Percentiles rank a stretch among this genome's conserved stretches.
These are phyloP conservation scores for Elaphurus davidianus DNA, from an alignment of 2,113 vertebrate species.

Conservation along the genomic window DNA sequence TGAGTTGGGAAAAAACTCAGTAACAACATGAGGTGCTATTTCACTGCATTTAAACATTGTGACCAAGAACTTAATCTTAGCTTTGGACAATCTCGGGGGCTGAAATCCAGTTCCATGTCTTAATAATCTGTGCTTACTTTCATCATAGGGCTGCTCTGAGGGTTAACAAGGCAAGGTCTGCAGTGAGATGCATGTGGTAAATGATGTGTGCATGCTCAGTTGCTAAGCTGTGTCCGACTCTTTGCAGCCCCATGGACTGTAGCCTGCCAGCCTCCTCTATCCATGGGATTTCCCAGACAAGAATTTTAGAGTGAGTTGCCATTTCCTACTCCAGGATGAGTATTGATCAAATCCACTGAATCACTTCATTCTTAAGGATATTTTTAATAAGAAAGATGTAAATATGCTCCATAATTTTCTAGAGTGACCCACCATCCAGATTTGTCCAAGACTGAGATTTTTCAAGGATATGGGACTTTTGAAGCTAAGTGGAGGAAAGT, in stretches of 20 bases:
- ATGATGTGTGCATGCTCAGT: neutral
- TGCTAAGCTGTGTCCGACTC: neutral
- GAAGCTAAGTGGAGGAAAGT: neutral
- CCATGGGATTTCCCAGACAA: neutral
- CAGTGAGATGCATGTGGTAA: too few relatives aligned
- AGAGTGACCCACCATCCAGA: neutral
- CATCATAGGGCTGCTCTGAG: neutral
- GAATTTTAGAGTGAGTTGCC: neutral
- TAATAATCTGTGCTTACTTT: neutral
- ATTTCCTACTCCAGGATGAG: neutral
- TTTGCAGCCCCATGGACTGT: neutral
- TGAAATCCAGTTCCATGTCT: neutral
- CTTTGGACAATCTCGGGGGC: neutral
- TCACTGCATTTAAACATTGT: neutral
- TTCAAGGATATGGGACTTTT: neutral
- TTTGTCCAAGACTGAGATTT: neutral
- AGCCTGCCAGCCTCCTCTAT: neutral
- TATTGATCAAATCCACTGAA: neutral
- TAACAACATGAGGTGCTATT: neutral
- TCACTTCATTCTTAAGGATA: neutral
- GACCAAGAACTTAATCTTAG: neutral
- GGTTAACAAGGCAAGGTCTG: neutral
- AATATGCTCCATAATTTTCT: neutral
- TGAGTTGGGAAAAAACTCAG: conserved; percentile 21
- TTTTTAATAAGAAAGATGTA: neutral